Base-by-base conservation (phyloP, 2,113 vertebrate species). In the Proterorhinus semilunaris region DNA sequence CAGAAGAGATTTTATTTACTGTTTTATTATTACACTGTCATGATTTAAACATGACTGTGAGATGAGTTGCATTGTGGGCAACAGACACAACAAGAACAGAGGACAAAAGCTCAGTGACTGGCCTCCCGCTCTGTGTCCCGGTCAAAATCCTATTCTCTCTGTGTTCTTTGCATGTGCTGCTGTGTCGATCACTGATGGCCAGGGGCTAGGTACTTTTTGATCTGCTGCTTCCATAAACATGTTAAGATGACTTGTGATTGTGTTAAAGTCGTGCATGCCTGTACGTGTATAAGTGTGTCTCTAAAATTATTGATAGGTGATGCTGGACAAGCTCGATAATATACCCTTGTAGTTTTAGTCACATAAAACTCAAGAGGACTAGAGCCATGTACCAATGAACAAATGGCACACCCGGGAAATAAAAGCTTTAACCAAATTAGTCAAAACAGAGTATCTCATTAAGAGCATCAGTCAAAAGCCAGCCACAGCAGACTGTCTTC, bases 161-260 rank as follows among this genome's bases (percentile, higher is more conserved):
- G 72, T 83, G 81, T 80, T 80, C 78, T 86, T 73, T 72, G 66
- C 73, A 57, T 72, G 71, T 88, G 82, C 76, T 74, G 49, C 75
- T 71, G 72, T 78, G 87, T 90, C 74, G 90, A 91, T 86, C 75
- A 45, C 69, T 84, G 78, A 84, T 87, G 77, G 81, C 81, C 82
- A 86, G 65, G 73, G 82, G 86, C 83, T 74, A 74, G 72, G 70
- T 80, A 69, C 72, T 45, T 86, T 89, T 91, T 68, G 86, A 91
- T 89, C 65, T 61, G 70, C 55, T 68, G 54, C 76, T 85, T 88
- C 77, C 82, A 87, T 88, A 89, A 85, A 87, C 86, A 88, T 75
- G 69, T 67, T 81, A 71, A 82, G 79, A 88, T 88, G 84, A 86
- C 76, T 83, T 87, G 75, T 84, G 11, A 74, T 66, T 81, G 49